Percentiles rank a stretch among this genome's conserved stretches.
These are phyloP conservation scores for Apus apus DNA, from an alignment of 2,113 vertebrate genomes.

Conservation along the genomic window DNA sequence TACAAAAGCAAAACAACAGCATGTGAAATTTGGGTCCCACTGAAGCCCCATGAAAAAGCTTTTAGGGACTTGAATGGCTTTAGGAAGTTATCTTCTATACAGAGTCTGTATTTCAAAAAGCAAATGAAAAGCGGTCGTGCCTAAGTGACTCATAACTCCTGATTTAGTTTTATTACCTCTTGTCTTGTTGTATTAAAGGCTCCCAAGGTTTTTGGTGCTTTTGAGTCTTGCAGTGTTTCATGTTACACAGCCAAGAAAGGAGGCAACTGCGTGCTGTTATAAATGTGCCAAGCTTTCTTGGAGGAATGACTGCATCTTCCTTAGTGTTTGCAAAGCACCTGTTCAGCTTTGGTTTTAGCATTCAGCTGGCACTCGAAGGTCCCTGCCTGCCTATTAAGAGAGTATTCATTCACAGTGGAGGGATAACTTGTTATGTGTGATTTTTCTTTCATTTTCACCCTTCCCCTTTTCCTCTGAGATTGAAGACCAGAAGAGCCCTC, in stretches of 20 bases:
- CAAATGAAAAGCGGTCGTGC: not conserved
- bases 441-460: not conserved
- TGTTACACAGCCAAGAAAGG: not conserved
- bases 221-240: accelerated
- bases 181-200: not conserved
- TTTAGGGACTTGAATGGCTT: not conserved
- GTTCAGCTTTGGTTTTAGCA: not conserved
- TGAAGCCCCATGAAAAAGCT: not conserved
- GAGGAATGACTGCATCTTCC: not conserved
- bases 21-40: not conserved
- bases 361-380: not conserved
- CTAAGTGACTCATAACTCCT: conserved; percentile 8
- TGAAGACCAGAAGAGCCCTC: not conserved
- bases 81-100: not conserved
- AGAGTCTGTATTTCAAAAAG: not conserved
- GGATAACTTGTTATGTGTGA: not conserved
- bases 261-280: not conserved
- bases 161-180: not conserved
- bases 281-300: not conserved
- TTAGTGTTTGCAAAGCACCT: not conserved
- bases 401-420: not conserved
- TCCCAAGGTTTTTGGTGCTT: not conserved
- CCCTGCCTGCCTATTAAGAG: not conserved
- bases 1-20: not conserved
- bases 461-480: not conserved